These are phyloP conservation scores for Drosophila setifemur DNA, from an alignment of 1,140 invertebrate genomes.

Conservation along the genomic window DNA sequence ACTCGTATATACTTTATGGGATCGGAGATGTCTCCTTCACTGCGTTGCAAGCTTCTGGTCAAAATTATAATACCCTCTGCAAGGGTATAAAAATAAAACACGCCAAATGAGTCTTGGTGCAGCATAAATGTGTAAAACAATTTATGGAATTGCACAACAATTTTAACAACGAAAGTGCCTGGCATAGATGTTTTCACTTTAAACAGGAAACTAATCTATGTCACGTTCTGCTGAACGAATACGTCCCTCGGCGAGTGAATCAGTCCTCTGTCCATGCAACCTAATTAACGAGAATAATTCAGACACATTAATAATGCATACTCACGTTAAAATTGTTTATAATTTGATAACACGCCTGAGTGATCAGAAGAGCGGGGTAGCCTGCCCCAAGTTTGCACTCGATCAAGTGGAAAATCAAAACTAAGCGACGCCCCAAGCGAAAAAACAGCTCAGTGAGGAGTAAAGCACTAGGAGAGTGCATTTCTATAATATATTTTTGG, in stretches of 20 bases:
- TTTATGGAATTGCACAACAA: conserved; percentile 47
- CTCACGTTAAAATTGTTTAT: conserved; percentile 52
- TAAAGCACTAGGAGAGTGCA: conserved; percentile 3
- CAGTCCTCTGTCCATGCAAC: conserved; percentile 23
- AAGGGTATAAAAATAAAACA: conserved; percentile 51
- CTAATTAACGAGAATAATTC: conserved; percentile 59
- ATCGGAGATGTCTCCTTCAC: no score
- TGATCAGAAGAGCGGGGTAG: conserved; percentile 26
- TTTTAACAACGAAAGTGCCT: not conserved
- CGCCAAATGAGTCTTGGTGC: conserved; percentile 4
- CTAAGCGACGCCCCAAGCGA: conserved; percentile 35
- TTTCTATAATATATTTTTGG: no score
- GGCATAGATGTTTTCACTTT: conserved; percentile 4
- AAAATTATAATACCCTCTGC: no score
- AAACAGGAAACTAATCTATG: conserved; percentile 54
- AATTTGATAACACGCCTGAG: conserved; percentile 73
- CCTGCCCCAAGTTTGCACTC: conserved; percentile 62
- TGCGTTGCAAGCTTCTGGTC: no score
- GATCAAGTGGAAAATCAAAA: conserved; percentile 81
- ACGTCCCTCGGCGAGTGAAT: not conserved
- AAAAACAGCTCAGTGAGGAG: not conserved
- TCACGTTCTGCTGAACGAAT: not conserved
- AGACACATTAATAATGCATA: conserved; percentile 68
- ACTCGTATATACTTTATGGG: no score
- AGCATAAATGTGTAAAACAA: conserved; percentile 26